Conservation (phyloP, 2,113 vertebrate species). For the Pelecanus crispus region DNA sequence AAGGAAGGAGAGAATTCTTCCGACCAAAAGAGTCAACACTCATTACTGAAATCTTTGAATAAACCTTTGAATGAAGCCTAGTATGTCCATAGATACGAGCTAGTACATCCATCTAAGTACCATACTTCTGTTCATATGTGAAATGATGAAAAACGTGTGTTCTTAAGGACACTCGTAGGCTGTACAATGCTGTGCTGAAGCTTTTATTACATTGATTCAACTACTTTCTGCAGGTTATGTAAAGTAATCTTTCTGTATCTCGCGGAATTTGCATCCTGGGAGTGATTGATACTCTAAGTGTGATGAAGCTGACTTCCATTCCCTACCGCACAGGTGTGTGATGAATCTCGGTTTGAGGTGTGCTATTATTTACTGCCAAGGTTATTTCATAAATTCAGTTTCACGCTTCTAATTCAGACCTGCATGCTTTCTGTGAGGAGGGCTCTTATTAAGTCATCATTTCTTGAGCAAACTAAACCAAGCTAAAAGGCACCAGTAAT, state of each 20-base stretch:
- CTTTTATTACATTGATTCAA: conserved; percentile 54
- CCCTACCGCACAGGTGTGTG: conserved; percentile 23
- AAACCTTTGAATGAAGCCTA: background rate
- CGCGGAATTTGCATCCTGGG: conserved; percentile 63
- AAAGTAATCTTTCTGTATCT: conserved; percentile 52
- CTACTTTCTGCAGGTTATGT: conserved; percentile 46
- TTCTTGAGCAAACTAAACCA: conserved; percentile 26
- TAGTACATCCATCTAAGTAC: background rate
- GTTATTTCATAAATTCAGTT: conserved; percentile 64
- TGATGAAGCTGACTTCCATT: conserved; percentile 57
- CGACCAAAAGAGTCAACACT: background rate
- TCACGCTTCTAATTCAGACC: conserved; percentile 50
- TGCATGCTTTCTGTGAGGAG: background rate
- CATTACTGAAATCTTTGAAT: background rate
- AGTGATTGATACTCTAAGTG: conserved; percentile 48
- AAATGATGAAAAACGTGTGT: background rate
- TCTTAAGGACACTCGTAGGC: conserved; percentile 7
- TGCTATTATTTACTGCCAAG: conserved; percentile 66
- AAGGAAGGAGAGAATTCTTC: background rate
- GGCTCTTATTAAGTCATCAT: conserved; percentile 24
- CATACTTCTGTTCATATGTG: background rate
- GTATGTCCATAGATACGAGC: background rate
- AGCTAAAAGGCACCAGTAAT: conserved; percentile 30
- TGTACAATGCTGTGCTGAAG: conserved; percentile 15
- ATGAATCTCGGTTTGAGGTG: conserved; percentile 47